phyloP scores from a whole-genome alignment of 2,888 invertebrate species.

The Phorcus lineatus region DNA sequence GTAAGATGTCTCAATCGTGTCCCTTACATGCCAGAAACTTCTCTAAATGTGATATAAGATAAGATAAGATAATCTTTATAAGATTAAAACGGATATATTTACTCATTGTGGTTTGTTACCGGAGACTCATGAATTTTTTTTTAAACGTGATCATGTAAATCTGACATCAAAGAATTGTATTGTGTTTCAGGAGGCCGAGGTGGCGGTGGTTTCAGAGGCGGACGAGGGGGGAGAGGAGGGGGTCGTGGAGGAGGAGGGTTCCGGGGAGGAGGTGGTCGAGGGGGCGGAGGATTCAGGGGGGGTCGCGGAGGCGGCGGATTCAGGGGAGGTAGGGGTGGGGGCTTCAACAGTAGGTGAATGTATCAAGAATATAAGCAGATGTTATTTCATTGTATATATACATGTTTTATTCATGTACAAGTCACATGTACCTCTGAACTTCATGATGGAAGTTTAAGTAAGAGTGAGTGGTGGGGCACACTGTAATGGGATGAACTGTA shows the following conservation, averaged over 20 bases:
- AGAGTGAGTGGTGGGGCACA: no score
- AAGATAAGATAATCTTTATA: no score
- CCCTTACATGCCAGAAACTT: no score
- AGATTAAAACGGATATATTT: no score
- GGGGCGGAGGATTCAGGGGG: conserved; percentile 41
- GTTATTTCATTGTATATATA: neutral
- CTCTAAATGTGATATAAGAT: no score
- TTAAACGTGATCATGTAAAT: no score
- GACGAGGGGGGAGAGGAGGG: conserved; percentile 51
- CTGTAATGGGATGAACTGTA: no score
- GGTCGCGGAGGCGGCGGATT: conserved; percentile 26
- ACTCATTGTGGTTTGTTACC: no score
- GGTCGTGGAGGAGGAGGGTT: conserved; percentile 54
- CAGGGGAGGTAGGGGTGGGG: conserved; percentile 14
- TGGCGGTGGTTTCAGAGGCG: conserved; percentile 55
- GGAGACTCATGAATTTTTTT: no score
- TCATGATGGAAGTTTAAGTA: no score
- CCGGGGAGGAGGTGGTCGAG: conserved; percentile 44
- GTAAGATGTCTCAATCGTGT: no score
- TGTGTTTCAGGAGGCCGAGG: conserved; percentile 44
- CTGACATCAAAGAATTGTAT: no score
- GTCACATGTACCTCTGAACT: neutral
- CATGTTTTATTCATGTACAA: neutral
- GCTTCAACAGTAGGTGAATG: neutral
- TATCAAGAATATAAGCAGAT: neutral